A percentile compares a stretch with the other conserved stretches of the same genome.
Evolutionary conservation across 2,113 vertebrate genomes (phyloP).

Genomic region (Macquaria australasica): DNA sequence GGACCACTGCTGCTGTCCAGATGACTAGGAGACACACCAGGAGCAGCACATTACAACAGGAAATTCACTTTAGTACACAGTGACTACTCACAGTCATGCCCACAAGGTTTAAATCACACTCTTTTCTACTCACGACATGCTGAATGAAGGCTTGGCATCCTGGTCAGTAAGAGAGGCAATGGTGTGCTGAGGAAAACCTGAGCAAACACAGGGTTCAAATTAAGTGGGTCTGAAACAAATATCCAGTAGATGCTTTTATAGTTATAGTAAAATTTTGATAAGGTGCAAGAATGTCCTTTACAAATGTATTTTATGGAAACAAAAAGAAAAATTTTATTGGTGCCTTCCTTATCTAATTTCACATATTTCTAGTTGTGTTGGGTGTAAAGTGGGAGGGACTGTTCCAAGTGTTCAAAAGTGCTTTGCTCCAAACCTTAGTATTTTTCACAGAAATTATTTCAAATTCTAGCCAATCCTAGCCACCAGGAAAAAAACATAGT

Average conservation of each 20-base stretch:
- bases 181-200: constrained; percentile 96
- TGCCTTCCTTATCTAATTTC: not conserved
- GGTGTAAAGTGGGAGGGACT: not conserved
- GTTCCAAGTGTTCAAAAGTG: not conserved
- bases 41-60: not conserved
- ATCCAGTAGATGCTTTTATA: not conserved
- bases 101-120: not conserved
- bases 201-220: constrained; percentile 33
- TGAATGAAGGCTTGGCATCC: constrained; percentile 96
- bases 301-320: not conserved
- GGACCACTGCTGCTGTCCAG: constrained; percentile 89
- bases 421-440: not conserved
- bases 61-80: not conserved
- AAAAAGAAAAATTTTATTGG: not conserved
- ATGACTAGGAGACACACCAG: constrained; percentile 81
- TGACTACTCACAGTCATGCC: not conserved
- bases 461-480: not conserved
- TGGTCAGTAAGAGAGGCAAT: constrained; percentile 88
- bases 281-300: not conserved
- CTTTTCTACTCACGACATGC: constrained; percentile 92
- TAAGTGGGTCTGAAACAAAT: not conserved
- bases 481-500: not conserved
- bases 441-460: not conserved
- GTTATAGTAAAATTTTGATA: not conserved
- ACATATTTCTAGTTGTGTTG: no score